Percentiles rank a stretch among this genome's conserved stretches.
These are phyloP conservation scores for Choristoneura fumiferana DNA, from an alignment of 1,140 invertebrate genomes.

Conservation along the genomic window DNA sequence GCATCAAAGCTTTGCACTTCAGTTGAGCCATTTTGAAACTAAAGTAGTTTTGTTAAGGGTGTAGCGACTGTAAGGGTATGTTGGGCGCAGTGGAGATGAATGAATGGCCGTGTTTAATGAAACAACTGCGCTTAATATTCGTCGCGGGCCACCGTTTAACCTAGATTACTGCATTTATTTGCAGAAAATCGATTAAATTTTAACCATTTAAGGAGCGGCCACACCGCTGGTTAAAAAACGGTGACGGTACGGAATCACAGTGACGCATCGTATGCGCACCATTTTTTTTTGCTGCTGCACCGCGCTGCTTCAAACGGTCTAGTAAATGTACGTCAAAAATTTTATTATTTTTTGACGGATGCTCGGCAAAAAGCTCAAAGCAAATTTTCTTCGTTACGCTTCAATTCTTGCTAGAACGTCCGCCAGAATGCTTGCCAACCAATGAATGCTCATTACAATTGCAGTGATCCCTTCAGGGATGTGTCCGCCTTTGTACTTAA, in stretches of 20 bases:
- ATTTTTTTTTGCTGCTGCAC: too few relatives aligned
- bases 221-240: too few relatives aligned
- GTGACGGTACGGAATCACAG: too few relatives aligned
- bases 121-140: conserved; percentile 18
- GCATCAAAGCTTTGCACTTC: background rate
- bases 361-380: too few relatives aligned
- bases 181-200: background rate
- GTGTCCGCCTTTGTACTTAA: too few relatives aligned
- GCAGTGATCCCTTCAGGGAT: too few relatives aligned
- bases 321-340: too few relatives aligned
- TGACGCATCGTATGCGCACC: too few relatives aligned
- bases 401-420: background rate
- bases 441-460: background rate
- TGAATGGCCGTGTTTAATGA: conserved; percentile 11
- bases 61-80: background rate
- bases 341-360: too few relatives aligned
- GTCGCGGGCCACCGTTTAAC: background rate
- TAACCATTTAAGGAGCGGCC: background rate
- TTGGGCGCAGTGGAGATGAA: background rate
- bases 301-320: too few relatives aligned
- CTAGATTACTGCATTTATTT: conserved; percentile 5
- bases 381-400: too few relatives aligned
- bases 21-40: background rate
- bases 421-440: background rate
- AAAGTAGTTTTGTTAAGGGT: background rate